These are phyloP conservation scores for Grantiella picta DNA, from an alignment of 2,113 vertebrate genomes.

Conservation along the genomic window DNA sequence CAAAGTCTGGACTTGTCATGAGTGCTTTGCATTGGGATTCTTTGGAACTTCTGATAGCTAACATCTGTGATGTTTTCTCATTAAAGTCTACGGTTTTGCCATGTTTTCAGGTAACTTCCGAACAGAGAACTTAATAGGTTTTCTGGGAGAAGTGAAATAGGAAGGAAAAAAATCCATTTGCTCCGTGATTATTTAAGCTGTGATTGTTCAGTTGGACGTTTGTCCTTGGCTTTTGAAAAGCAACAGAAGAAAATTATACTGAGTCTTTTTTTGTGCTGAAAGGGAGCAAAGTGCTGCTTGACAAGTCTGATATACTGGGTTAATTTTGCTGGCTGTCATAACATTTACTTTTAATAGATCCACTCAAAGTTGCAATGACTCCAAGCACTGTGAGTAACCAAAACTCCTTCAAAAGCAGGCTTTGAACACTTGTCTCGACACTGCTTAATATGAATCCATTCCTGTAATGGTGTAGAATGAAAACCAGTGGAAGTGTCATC, in stretches of 20 bases:
- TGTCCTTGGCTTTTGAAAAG: neutral
- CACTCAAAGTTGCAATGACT: neutral
- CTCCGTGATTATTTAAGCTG: neutral
- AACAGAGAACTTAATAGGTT: neutral
- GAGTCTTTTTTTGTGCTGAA: neutral
- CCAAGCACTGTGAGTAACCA: neutral
- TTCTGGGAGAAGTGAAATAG: neutral
- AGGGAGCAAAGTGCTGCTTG: neutral
- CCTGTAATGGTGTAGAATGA: neutral
- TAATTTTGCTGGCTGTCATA: neutral
- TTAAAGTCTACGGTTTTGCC: neutral
- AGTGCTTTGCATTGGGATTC: conserved; percentile 6
- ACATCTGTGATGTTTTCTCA: neutral
- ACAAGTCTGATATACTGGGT: neutral
- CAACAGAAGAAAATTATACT: neutral
- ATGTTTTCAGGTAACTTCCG: neutral
- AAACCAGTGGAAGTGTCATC: neutral
- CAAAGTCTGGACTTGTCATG: conserved; percentile 7
- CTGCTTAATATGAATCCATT: neutral
- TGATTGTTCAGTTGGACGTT: neutral
- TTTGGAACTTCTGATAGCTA: neutral
- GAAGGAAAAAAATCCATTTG: neutral
- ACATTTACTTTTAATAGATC: neutral
- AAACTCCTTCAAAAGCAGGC: neutral
- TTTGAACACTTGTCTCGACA: neutral